Conservation (phyloP, 2,113 vertebrate species). For the Ramphastos sulfuratus region DNA sequence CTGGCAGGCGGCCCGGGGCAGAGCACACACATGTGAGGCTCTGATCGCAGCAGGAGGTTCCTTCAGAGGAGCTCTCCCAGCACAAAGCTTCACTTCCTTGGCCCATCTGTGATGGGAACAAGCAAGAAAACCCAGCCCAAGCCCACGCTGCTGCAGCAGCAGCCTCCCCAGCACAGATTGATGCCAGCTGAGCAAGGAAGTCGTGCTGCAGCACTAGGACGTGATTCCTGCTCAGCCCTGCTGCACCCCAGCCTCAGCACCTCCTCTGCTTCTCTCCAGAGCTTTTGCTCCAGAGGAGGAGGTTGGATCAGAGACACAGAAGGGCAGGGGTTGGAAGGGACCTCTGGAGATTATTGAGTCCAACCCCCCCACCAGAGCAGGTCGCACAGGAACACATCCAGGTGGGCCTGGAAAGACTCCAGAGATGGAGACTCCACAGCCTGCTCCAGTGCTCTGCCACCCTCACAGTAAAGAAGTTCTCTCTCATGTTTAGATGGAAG, state of each 20-base stretch:
- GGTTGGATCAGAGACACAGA: neutral
- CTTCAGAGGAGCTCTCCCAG: neutral
- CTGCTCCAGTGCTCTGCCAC: neutral
- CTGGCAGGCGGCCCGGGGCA: neutral
- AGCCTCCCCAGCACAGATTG: neutral
- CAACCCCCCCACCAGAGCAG: no score
- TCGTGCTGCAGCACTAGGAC: rapidly evolving
- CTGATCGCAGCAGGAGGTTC: neutral
- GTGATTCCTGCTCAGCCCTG: neutral
- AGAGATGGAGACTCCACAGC: neutral
- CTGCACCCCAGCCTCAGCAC: neutral
- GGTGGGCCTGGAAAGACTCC: neutral
- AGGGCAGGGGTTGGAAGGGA: neutral
- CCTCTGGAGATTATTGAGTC: neutral
- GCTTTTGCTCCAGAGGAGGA: neutral
- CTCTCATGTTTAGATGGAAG: no score
- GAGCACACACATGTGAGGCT: neutral
- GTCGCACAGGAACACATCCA: no score
- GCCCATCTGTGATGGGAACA: slow-evolving; percentile 7
- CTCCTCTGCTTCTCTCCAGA: neutral
- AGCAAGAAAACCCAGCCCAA: neutral
- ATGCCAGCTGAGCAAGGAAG: neutral
- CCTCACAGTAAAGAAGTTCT: no score
- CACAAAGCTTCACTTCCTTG: neutral
- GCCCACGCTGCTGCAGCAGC: neutral